These are phyloP conservation scores for Poecile montanus DNA, from an alignment of 2,797 vertebrate species.

Conservation along the genomic window DNA sequence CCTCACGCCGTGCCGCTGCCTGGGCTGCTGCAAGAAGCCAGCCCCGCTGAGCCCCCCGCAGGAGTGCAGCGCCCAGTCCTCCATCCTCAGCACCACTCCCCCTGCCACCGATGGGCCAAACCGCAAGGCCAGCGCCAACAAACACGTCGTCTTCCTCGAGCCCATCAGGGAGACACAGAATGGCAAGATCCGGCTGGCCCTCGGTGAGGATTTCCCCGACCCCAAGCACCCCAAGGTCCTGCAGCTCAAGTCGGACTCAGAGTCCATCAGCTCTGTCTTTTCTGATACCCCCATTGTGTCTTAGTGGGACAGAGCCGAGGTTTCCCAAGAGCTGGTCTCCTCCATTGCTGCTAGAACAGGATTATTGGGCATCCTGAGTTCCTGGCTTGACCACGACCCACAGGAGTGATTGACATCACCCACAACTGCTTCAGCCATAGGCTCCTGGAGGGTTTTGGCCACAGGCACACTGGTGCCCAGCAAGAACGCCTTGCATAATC, in stretches of 20 bases:
- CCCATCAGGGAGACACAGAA: conserved; percentile 88
- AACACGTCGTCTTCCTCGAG: conserved; percentile 95
- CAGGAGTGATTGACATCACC: neutral
- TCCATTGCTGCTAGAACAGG: neutral
- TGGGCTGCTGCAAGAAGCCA: conserved; percentile 67
- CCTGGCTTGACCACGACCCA: neutral
- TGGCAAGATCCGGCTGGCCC: conserved; percentile 81
- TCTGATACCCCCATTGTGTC: conserved; percentile 85
- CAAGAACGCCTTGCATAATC: neutral
- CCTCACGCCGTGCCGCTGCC: conserved; percentile 87
- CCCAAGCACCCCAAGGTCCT: conserved; percentile 72
- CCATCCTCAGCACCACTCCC: conserved; percentile 87
- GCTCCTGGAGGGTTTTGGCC: neutral
- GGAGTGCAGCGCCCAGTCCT: conserved; percentile 88
- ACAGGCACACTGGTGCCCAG: neutral
- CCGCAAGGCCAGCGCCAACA: conserved; percentile 89
- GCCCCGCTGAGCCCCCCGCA: conserved; percentile 72
- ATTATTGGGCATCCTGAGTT: neutral
- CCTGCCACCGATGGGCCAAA: conserved; percentile 83
- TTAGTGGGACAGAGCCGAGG: conserved; percentile 37
- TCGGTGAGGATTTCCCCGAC: conserved; percentile 59
- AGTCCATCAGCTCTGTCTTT: conserved; percentile 85
- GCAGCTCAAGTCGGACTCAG: conserved; percentile 77
- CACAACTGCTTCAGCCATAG: neutral
- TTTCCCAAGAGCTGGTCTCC: neutral